Base-by-base conservation (phyloP, 2,113 vertebrate genomes). In the Tyto alba region DNA sequence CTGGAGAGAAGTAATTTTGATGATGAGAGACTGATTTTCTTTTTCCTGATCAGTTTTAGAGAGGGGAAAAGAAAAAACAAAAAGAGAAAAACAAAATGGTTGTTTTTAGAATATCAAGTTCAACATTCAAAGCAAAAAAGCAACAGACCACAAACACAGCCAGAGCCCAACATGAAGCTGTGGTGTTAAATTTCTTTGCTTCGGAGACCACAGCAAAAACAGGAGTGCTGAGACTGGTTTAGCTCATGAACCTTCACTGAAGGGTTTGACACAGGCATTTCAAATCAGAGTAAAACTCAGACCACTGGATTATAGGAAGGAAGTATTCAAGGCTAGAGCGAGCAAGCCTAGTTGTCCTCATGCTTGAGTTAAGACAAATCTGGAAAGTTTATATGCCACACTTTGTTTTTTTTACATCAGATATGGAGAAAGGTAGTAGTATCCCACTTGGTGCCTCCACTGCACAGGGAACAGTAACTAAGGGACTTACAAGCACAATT, bases 21-120 rank as follows among this genome's bases (percentile, higher is more conserved):
- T 73, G 84, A 99, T 94, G 20, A 99, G 98, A 89, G 96, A 93
- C 48, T 98, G 98, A 92, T 99, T 99, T 95, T 99, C 99, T 71
- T 97, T 98, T 89, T 99, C 98, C 99, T 99, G 72, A 16, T 50
- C 3, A 50, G 25, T 13, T 85, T 84, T 12, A 56, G 48, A 47
- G 45, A 47, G 45, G 8, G 32, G 19, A 63, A 63, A n/a, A 66
- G 74, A 75, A 75, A 64, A 41, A 52, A 40, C 26, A 5, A 48
- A 60, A 30, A 45, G 5, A 47, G 13, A 52, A 27, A 6, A 25
- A 4, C 9, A 50, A 50, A 52, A 26, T 3, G 64, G 27, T 38
- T 52, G 2, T 1, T 16, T 87, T 79, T 43, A 66, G 9, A 13
- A 79, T 12, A 3, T 62, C 21, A 68, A 43, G 3, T 76, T 77